Conservation (phyloP, 2,113 vertebrate species). For the Mystacornis crossleyi region DNA sequence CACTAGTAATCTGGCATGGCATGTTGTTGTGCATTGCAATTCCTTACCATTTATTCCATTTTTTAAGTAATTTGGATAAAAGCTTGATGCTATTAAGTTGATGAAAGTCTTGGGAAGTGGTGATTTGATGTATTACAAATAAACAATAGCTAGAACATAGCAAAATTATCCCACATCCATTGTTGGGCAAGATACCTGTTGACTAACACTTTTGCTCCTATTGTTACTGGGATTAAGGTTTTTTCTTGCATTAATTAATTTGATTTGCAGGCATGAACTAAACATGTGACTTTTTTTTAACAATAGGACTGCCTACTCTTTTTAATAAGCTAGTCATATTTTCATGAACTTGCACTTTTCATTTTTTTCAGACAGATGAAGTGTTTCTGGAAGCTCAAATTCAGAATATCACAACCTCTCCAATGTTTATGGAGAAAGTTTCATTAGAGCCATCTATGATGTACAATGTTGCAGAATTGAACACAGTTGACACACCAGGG, state of each 20-base stretch:
- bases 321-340: neutral
- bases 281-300: constrained; percentile 77
- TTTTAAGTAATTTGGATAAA: neutral
- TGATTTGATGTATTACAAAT: neutral
- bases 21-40: constrained; percentile 14
- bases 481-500: constrained; percentile 76
- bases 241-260: constrained; percentile 80
- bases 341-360: neutral
- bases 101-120: neutral
- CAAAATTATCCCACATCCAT: constrained; percentile 80
- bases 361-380: constrained; percentile 90
- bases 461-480: constrained; percentile 96
- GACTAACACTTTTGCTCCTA: constrained; percentile 79
- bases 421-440: constrained; percentile 99
- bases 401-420: constrained; percentile 98
- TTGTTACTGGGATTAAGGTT: constrained; percentile 74
- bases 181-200: constrained; percentile 73
- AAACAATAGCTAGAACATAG: neutral
- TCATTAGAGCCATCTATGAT: constrained; percentile 96
- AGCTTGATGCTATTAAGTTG: neutral
- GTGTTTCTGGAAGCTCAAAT: constrained; percentile 99
- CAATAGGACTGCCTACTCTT: constrained; percentile 37
- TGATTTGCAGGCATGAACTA: constrained; percentile 92
- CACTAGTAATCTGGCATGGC: constrained; percentile 40
- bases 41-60: neutral